phyloP scores from a whole-genome alignment of 2,888 invertebrate genomes.

The Axea sp. region DNA sequence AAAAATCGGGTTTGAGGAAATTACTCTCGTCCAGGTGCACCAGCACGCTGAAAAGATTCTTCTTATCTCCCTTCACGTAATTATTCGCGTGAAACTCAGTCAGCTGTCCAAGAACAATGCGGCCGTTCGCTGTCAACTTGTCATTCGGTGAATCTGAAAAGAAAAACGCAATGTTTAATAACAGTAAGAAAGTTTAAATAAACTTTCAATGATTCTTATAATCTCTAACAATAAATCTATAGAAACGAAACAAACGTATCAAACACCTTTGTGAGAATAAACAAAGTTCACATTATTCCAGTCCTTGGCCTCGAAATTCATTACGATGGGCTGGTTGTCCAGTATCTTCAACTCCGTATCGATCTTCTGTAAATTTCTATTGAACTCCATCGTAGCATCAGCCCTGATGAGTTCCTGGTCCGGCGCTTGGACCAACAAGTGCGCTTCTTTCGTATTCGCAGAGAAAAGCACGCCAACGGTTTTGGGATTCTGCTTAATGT shows the following conservation, averaged over 20 bases:
- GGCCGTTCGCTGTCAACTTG: slow-evolving; percentile 81
- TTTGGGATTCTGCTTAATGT: slow-evolving; percentile 76
- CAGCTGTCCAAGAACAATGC: slow-evolving; percentile 83
- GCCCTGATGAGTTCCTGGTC: slow-evolving; percentile 81
- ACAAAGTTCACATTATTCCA: slow-evolving; percentile 82
- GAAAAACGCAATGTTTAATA: too few relatives aligned
- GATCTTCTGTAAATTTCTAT: slow-evolving; percentile 81
- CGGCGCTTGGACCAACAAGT: slow-evolving; percentile 75
- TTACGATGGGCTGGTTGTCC: slow-evolving; percentile 80
- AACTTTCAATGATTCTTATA: too few relatives aligned
- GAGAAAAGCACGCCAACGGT: slow-evolving; percentile 67
- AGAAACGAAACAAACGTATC: too few relatives aligned
- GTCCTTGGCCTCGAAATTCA: slow-evolving; percentile 81
- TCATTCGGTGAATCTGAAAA: slow-evolving; percentile 78
- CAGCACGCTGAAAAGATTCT: slow-evolving; percentile 82
- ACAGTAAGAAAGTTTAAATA: not conserved
- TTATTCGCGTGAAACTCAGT: slow-evolving; percentile 83
- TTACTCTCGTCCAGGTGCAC: slow-evolving; percentile 83
- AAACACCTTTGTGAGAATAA: slow-evolving; percentile 81
- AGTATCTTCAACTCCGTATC: slow-evolving; percentile 81
- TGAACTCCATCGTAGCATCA: slow-evolving; percentile 80
- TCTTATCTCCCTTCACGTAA: slow-evolving; percentile 81
- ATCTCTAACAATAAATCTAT: too few relatives aligned
- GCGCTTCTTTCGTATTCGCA: slow-evolving; percentile 62
- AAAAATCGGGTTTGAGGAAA: slow-evolving; percentile 84